Evolutionary conservation across 2,797 vertebrate species (phyloP).

Genomic region (Phaenicophaeus curvirostris): DNA sequence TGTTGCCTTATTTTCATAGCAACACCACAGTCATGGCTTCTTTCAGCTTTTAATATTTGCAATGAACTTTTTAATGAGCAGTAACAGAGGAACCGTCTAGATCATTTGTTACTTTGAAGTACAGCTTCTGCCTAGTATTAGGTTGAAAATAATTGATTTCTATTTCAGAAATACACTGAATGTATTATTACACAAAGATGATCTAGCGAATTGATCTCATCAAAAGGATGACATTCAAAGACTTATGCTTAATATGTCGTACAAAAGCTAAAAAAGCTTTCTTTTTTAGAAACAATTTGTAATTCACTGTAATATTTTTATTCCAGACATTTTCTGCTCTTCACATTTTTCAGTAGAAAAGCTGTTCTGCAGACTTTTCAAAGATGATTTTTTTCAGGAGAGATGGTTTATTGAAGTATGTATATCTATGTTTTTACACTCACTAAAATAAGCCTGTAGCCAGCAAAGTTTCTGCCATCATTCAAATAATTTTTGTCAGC

Average conservation of each 20-base stretch:
- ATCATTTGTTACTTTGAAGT: slow-evolving; percentile 70
- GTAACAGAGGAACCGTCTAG: slow-evolving; percentile 45
- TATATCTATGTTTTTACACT: not conserved
- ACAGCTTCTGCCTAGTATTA: slow-evolving; percentile 63
- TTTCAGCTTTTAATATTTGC: slow-evolving; percentile 49
- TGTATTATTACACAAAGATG: slow-evolving; percentile 19
- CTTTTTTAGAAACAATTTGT: not conserved
- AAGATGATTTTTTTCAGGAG: not conserved
- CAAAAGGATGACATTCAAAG: not conserved
- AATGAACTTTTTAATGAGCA: slow-evolving; percentile 68
- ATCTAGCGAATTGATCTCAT: slow-evolving; percentile 29
- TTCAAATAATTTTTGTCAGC: not conserved
- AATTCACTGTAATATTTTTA: not conserved
- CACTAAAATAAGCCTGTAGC: not conserved
- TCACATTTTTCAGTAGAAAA: not conserved
- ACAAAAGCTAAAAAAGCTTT: not conserved
- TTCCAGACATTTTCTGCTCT: not conserved
- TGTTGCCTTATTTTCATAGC: slow-evolving; percentile 13
- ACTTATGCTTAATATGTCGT: not conserved
- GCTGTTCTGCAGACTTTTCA: not conserved
- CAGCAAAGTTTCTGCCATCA: not conserved
- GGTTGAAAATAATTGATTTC: slow-evolving; percentile 68
- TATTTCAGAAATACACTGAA: slow-evolving; percentile 33
- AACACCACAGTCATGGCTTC: slow-evolving; percentile 12
- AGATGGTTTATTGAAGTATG: not conserved